Base-by-base conservation (phyloP, 2,797 vertebrate species). In the Characodon lateralis region DNA sequence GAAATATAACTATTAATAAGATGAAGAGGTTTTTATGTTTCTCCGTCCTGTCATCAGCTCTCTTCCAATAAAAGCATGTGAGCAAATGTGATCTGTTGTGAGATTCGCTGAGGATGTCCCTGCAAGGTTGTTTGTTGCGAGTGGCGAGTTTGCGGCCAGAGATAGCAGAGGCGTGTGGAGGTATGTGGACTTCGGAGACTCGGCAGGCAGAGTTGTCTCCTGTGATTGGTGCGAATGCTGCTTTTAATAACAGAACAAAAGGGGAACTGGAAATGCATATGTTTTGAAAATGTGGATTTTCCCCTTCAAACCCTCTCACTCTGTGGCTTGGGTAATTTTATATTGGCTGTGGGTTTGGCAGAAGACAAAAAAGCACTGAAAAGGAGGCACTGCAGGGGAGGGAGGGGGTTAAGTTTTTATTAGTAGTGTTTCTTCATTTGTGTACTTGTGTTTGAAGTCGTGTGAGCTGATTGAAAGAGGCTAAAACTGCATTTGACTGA, bases 171-270 rank as follows among this genome's bases (percentile, higher is more conserved):
- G 88, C 84, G 91, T 89, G 91, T 89, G 90, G 89, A 93, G 91
- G 91, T 93, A 93, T 92, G 90, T 85, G 80, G 88, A 79, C 88
- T 88, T 90, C 65, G 4, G 89, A 87, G 91, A 83, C 77, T 68
- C 39, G 20, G 82, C 61, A 86, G 90, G 91, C 61, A 79, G 87
- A 90, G 87, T 84, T 86, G 81, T 93, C 91, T 83, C 89, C 88
- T 89, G 91, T 94, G 91, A 96, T 95, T 94, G 94, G 91, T 92
- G 82, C 88, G 90, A 95, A 90, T 92, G 92, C 95, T 96, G 95
- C 94, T 96, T 96, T 96, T 95, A 96, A 96, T 96, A 96, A 96
- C 91, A 93, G 94, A 95, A 96, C 95, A 95, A 95, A 96, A 95
- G 94, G 93, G 89, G 93, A 95, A 95, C 93, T 95, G 92, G 94